Conservation (phyloP, 30 jellyfish, hydroid and myxozoan genomes). For the Hydractinia symbiolongicarpus region DNA sequence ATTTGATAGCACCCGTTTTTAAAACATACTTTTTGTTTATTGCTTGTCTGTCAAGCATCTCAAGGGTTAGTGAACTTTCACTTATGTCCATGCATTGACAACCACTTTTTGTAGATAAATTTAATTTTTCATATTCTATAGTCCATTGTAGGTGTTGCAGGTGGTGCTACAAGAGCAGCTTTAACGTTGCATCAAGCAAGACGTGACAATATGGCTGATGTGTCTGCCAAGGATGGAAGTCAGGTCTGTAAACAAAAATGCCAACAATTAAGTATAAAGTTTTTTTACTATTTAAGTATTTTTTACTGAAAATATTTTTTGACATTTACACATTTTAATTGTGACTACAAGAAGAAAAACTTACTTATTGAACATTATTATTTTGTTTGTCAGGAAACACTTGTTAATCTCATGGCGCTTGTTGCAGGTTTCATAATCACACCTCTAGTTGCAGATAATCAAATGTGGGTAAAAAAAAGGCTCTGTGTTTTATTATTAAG, state of each 20-base stretch:
- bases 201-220: conserved; percentile 96
- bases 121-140: conserved; percentile 8
- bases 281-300: no score
- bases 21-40: conserved; percentile 57
- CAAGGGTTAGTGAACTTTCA: conserved; percentile 41
- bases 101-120: not conserved
- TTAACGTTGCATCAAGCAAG: conserved; percentile 93
- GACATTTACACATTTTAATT: not conserved
- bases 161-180: conserved; percentile 98
- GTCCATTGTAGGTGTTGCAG: conserved; percentile 99
- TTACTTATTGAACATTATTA: not conserved
- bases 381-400: conserved; percentile 60
- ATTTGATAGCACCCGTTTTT: conserved; percentile 68
- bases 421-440: conserved; percentile 72
- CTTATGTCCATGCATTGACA: not conserved
- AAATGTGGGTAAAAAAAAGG: conserved; percentile 33
- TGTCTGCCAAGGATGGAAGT: conserved; percentile 97
- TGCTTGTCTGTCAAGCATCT: conserved; percentile 75
- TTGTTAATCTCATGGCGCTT: conserved; percentile 79
- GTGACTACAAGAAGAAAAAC: not conserved
- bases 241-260: conserved; percentile 43
- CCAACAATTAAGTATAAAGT: no score
- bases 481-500: not conserved
- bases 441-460: conserved; percentile 73
- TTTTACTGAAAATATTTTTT: not conserved